Conservation (phyloP, 2,888 invertebrate genomes). For the Tinea trinotella region DNA sequence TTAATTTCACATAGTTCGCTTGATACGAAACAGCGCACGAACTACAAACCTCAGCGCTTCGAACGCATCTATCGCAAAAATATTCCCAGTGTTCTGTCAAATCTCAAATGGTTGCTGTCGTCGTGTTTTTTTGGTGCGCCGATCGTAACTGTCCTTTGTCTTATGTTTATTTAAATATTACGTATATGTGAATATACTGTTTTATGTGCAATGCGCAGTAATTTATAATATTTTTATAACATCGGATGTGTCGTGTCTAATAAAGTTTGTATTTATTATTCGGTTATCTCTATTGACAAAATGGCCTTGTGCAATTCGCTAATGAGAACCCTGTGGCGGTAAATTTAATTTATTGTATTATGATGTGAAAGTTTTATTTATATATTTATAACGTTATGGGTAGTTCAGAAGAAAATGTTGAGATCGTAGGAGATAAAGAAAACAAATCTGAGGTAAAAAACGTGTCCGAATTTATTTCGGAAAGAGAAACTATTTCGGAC, state of each 20-base stretch:
- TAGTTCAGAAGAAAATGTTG: conserved; percentile 51
- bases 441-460: conserved; percentile 30
- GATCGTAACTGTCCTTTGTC: neutral
- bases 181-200: neutral
- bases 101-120: neutral
- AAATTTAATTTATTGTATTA: conserved; percentile 49
- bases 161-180: neutral
- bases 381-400: conserved; percentile 36
- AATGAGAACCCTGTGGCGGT: conserved; percentile 55
- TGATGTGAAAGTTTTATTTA: neutral
- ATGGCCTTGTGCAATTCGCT: conserved; percentile 67
- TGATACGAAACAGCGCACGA: neutral
- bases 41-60: neutral
- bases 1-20: no score
- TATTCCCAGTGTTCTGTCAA: neutral
- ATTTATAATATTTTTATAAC: neutral
- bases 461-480: conserved; percentile 30
- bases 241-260: neutral
- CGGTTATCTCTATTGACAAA: conserved; percentile 65
- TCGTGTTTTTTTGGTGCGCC: conserved; percentile 7
- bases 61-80: neutral
- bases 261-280: conserved; percentile 3
- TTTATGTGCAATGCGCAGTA: neutral
- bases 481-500: conserved; percentile 40
- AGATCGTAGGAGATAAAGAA: conserved; percentile 29